Conservation (phyloP, 2,113 vertebrate species). For the Loxodonta africana region DNA sequence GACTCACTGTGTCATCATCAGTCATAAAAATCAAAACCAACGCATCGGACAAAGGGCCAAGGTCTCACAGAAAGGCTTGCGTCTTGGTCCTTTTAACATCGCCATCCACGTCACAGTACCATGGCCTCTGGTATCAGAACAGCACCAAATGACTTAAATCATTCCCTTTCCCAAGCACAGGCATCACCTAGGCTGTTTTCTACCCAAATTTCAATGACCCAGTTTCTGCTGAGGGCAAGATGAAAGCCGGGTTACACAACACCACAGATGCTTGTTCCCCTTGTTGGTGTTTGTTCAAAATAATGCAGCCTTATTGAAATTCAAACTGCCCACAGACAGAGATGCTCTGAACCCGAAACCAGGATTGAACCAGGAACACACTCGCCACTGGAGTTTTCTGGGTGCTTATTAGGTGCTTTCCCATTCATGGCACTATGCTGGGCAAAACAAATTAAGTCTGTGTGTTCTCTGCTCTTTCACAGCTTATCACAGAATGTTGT, state of each 20-base stretch:
- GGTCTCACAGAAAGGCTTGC: conserved; percentile 53
- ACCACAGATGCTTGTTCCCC: conserved; percentile 45
- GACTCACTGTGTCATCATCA: conserved; percentile 78
- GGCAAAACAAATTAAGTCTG: rapidly evolving
- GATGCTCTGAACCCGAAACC: rapidly evolving
- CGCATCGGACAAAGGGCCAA: conserved; percentile 45
- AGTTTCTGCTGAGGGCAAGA: conserved; percentile 50
- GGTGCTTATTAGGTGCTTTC: not conserved
- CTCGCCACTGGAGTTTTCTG: rapidly evolving
- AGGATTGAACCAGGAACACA: not conserved
- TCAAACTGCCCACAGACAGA: not conserved
- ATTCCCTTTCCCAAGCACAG: not conserved
- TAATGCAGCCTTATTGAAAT: not conserved
- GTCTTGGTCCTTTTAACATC: not conserved
- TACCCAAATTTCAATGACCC: conserved; percentile 60
- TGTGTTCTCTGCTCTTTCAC: not conserved
- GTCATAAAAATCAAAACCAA: conserved; percentile 75
- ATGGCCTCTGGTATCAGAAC: conserved; percentile 50
- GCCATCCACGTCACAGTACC: not conserved
- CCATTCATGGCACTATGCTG: rapidly evolving
- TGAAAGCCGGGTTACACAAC: conserved; percentile 59
- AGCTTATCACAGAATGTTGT: not conserved
- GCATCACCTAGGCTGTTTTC: conserved; percentile 55
- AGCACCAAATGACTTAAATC: not conserved
- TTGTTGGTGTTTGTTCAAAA: not conserved